Evolutionary conservation across 2,797 vertebrate species (phyloP), one percentile per base, ranked within the genome.

Genomic region (Halcyon leucocephala): DNA sequence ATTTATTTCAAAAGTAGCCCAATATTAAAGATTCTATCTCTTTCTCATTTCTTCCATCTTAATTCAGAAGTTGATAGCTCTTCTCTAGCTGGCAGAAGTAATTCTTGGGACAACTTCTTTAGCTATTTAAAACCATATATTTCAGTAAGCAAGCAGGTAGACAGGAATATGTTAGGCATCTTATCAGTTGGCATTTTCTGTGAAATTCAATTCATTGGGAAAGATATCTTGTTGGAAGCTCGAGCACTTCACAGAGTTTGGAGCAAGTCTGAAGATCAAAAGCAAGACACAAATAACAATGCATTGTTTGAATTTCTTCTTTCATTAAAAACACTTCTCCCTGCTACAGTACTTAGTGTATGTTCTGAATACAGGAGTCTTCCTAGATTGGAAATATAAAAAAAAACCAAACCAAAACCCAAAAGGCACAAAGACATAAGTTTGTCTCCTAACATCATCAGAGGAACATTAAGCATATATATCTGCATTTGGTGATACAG

Each of bases 371-470:
- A 44, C 6, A 41, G 5, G 65, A 61, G 24, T 73, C 51, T 46
- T 78, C 10, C 35, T 66, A 79, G n/a, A 37, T 1, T 64, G 25
- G n/a, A 82, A 6, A 37, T 37, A 10, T 37, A 37, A 19, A 28
- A 60, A 26, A 28, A 10, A 7, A 2, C 7, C 9, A 21, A 51
- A 61, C 1, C 4, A 44, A 74, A 39, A 57, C 1, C 1, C 31
- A 66, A 74, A 71, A 39, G 3, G 6, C 19, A 16, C 41, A 42
- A 26, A 18, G 13, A 49, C 2, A 33, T 24, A 76, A 69, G 5
- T 41, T 11, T 51, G 10, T 58, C 61, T 80, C 29, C 51, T 33
- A 70, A 37, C 24, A 49, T 6, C 72, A 41, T 28, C 29, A 83
- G 31, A 60, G 22, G n/a, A 70, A 49, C 4, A 49, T 24, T 14